phyloP scores from a whole-genome alignment of 1,140 invertebrate species.

The Eurosta solidaginis region DNA sequence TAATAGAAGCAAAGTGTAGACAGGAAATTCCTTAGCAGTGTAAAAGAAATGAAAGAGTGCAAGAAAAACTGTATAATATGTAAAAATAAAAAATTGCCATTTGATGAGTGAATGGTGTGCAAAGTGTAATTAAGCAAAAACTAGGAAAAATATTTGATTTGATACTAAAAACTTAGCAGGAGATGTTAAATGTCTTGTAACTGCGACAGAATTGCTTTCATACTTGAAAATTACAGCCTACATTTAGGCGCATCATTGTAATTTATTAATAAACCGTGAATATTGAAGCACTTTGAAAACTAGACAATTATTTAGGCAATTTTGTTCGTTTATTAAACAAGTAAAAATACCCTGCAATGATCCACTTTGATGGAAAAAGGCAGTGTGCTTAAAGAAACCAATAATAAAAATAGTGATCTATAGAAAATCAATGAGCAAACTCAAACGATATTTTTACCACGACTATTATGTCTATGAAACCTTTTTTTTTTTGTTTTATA shows the following conservation, averaged over 20 bases:
- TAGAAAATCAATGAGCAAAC: too few relatives aligned
- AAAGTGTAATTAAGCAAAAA: neutral
- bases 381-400: too few relatives aligned
- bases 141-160: neutral
- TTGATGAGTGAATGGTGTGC: neutral
- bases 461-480: too few relatives aligned
- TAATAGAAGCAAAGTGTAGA: neutral
- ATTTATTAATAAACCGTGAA: neutral
- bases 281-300: neutral
- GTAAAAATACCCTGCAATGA: too few relatives aligned
- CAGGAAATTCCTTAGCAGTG: neutral
- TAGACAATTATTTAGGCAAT: too few relatives aligned
- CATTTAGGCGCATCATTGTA: neutral
- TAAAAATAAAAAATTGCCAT: neutral
- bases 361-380: too few relatives aligned
- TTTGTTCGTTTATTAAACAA: too few relatives aligned
- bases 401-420: too few relatives aligned
- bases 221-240: neutral
- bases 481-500: too few relatives aligned
- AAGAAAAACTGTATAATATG: neutral
- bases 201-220: neutral
- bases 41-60: neutral
- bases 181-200: neutral
- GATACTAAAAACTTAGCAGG: neutral
- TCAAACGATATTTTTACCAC: too few relatives aligned